Base-by-base conservation (phyloP, 2,113 vertebrate genomes). In the Malurus elegans region DNA sequence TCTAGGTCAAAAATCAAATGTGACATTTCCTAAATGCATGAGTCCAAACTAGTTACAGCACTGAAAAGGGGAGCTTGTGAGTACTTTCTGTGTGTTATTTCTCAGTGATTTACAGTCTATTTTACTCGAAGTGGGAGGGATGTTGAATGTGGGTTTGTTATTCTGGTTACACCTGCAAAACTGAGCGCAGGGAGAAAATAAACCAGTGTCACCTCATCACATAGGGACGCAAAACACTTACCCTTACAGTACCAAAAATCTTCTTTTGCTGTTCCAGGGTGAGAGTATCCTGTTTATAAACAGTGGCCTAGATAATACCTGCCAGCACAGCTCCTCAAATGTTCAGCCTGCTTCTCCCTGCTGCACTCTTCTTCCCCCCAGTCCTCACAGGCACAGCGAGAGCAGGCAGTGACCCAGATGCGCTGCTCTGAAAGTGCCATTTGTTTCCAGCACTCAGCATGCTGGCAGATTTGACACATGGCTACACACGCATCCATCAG, bases 351-450 rank as follows among this genome's bases (percentile, higher is more conserved):
- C 34, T 83, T 74, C 31, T 82, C 51, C 20, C 70, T 67, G 83
- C 78, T 89, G 26, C 1, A 1, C 75, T 86, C 23, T 48, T 70
- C 75, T 76, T 95, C 67, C 71, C 86, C 24, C 4, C 53, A 74
- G 71, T 66, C 67, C 90, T 90, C 6, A 0, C 60, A 82, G 79
- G 86, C 96, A 40, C 54, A 64, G 72, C 4, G 0, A 75, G 86
- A 88, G 94, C 86, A 38, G 71, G 88, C 92, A 72, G 56, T 95
- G 95, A 97, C 95, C 94, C 95, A 94, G 90, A 94, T 95, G 94
- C 34, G 3, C 56, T 38, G 71, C 82, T 83, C 91, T 81, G 28
- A 86, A 95, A 94, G 67, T 86, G 56, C 92, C 79, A n/a, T 92
- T 94, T 93, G 86, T 88, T 94, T 70, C 86, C 79, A 92, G 88